Conservation (phyloP, 2,797 vertebrate species). For the Erpetoichthys calabaricus region DNA sequence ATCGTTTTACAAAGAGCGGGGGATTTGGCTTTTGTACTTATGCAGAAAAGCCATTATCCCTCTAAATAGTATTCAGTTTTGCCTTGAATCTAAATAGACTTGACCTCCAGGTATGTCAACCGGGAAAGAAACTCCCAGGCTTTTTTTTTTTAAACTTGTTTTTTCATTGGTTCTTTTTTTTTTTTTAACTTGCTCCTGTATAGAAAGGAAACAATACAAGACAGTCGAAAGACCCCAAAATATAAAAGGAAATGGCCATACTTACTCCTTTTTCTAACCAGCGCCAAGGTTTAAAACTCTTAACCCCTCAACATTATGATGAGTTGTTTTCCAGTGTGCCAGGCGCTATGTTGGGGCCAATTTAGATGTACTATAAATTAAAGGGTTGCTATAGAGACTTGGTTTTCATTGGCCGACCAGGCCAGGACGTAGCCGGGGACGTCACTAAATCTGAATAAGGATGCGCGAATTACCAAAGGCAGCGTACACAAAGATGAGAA, state of each 20-base stretch:
- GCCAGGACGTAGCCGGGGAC: constrained; percentile 51
- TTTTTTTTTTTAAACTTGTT: not conserved
- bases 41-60: constrained; percentile 9
- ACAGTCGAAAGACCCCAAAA: too few species aligned
- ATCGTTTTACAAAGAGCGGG: not conserved
- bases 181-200: too few species aligned
- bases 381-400: constrained; percentile 74
- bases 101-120: not conserved
- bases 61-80: constrained; percentile 8
- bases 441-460: constrained; percentile 87
- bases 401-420: constrained; percentile 58
- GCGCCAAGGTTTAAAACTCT: constrained; percentile 36
- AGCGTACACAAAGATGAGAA: constrained; percentile 72
- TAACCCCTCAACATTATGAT: constrained; percentile 43
- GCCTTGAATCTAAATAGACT: not conserved
- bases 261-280: constrained; percentile 31
- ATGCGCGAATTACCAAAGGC: constrained; percentile 70
- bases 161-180: not conserved
- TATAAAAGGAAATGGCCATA: constrained; percentile 29
- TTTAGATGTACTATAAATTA: constrained; percentile 79
- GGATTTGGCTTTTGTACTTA: constrained; percentile 5
- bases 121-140: too few species aligned
- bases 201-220: too few species aligned
- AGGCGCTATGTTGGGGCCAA: constrained; percentile 48
- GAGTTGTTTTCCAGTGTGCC: constrained; percentile 52